phyloP scores from a whole-genome alignment of 1,140 invertebrate genomes.

The Diachasma alloeum region DNA sequence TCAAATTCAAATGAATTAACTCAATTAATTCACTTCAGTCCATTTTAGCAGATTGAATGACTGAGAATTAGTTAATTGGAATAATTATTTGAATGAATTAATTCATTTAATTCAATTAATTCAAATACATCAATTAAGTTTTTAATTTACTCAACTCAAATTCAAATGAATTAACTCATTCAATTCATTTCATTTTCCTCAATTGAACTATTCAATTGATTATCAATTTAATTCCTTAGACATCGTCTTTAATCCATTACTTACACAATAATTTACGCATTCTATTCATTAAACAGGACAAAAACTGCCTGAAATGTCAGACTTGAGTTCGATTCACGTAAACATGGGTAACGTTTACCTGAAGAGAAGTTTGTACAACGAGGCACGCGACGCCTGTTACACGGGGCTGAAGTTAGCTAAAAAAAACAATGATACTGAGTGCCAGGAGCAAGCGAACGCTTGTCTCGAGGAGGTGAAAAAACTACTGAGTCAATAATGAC shows the following conservation, averaged over 20 bases:
- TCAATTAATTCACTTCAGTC: too few relatives aligned
- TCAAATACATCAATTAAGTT: too few relatives aligned
- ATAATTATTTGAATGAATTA: not conserved
- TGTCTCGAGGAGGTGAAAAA: slow-evolving; percentile 75
- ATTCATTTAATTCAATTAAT: slow-evolving; percentile 13
- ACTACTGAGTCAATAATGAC: slow-evolving; percentile 42
- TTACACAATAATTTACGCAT: too few relatives aligned
- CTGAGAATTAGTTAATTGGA: too few relatives aligned
- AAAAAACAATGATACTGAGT: slow-evolving; percentile 71
- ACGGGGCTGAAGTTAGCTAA: slow-evolving; percentile 75
- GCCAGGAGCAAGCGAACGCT: slow-evolving; percentile 71
- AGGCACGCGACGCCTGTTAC: slow-evolving; percentile 78
- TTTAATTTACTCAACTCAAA: slow-evolving; percentile 14
- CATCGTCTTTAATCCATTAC: too few relatives aligned
- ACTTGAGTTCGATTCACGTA: slow-evolving; percentile 79
- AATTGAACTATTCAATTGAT: too few relatives aligned
- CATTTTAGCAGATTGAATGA: too few relatives aligned
- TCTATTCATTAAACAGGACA: slow-evolving; percentile 50
- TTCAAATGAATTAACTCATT: too few relatives aligned
- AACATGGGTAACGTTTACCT: slow-evolving; percentile 86
- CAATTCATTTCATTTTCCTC: too few relatives aligned
- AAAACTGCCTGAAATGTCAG: slow-evolving; percentile 70
- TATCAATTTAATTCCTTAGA: too few relatives aligned
- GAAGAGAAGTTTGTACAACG: slow-evolving; percentile 72
- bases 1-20: too few relatives aligned